Percentiles rank a stretch among this genome's conserved stretches.
phyloP scores from a whole-genome alignment of 2,113 vertebrate genomes.

The Oxygymnocypris stewartii region DNA sequence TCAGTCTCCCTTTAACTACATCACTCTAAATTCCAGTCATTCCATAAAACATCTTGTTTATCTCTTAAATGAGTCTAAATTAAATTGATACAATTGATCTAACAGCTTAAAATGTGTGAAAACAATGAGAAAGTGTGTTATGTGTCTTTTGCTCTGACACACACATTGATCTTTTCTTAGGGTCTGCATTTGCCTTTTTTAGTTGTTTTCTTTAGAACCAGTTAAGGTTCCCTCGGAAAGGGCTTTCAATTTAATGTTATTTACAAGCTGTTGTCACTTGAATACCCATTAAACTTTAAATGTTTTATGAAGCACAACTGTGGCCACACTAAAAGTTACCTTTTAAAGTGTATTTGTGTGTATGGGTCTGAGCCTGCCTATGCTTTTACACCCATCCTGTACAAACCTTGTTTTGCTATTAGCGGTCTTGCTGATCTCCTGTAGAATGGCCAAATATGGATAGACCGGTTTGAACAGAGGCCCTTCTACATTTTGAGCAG shows the following conservation, averaged over 20 bases:
- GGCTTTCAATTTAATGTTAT: slow-evolving; percentile 22
- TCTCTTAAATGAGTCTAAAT: neutral
- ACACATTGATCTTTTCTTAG: neutral
- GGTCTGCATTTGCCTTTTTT: neutral
- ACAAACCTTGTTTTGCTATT: neutral
- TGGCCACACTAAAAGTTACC: neutral
- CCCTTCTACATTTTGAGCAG: slow-evolving; percentile 1
- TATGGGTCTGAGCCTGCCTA: neutral
- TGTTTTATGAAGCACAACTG: slow-evolving; percentile 27
- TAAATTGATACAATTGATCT: neutral
- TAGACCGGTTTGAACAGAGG: neutral
- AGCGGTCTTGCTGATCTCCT: neutral
- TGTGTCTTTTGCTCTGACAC: neutral
- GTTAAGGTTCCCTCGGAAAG: slow-evolving; percentile 1
- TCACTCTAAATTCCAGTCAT: slow-evolving; percentile 11
- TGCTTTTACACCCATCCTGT: slow-evolving; percentile 22
- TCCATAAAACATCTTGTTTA: neutral
- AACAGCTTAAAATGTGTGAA: neutral
- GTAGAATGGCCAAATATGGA: slow-evolving; percentile 30
- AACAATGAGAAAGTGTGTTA: neutral
- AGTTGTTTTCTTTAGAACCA: neutral
- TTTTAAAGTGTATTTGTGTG: slow-evolving; percentile 16
- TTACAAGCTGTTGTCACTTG: slow-evolving; percentile 21
- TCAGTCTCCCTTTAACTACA: slow-evolving; percentile 8
- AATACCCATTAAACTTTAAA: slow-evolving; percentile 12